Base-by-base conservation (phyloP, 2,113 vertebrate genomes). In the Solea solea region DNA sequence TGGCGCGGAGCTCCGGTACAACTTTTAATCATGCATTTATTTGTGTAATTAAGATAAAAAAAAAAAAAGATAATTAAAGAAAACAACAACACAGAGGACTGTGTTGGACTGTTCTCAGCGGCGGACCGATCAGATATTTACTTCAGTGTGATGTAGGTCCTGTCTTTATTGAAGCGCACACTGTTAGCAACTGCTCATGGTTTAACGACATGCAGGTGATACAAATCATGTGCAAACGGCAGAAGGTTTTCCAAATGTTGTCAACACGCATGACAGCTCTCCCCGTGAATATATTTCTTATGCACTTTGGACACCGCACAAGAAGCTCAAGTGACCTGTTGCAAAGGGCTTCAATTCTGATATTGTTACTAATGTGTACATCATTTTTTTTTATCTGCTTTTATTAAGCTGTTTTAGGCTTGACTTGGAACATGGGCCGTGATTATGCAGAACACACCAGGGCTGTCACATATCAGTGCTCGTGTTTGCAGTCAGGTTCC, bases 11-110 rank as follows among this genome's bases (percentile, higher is more conserved):
- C 82, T 80, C 21, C 74, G 74, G 68, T 54, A 85, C 79, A 83
- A 84, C 80, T 83, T 88, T 88, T 87, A 90, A 91, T 92, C 89
- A 91, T 80, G 83, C 88, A 80, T 89, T 89, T 92, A 90, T 92
- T 92, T 90, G 90, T 88, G 85, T 83, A 87, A 92, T 90, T 87
- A 86, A 77, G 79, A 79, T 64, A 12, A 52, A 71, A 64, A 69
- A 51, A 51, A 70, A 48, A 51, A 55, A 57, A 68, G 21, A 1
- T 8, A 67, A 59, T 39, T 49, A 67, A 75, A 44, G 46, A 73
- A 51, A 57, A 76, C 53, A 51, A 52, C n/a, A 51, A 34, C 41
- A 2, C 73, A 6, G 41, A 44, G 39, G 52, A 78, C 72, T 62
- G 65, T 60, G 71, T 56, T 73, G 63, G 27, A 73, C 67, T 81